phyloP scores from a whole-genome alignment of 2,888 invertebrate genomes.

The Rapana venosa region DNA sequence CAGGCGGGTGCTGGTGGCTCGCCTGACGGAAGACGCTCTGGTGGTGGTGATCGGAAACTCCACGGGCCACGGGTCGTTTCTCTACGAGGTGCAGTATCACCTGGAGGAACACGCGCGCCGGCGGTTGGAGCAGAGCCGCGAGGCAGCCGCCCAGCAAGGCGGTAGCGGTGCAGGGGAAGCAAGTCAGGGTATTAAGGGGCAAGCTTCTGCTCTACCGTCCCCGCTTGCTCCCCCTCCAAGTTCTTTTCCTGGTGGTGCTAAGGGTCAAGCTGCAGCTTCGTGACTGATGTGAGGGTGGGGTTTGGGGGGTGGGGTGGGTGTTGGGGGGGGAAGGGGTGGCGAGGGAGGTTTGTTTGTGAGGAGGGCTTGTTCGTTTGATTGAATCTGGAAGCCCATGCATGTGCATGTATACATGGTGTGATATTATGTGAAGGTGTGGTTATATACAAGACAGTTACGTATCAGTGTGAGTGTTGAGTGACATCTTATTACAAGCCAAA shows the following conservation, averaged over 20 bases:
- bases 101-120: constrained; percentile 41
- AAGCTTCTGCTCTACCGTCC: not conserved
- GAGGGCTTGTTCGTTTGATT: not conserved
- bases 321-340: too few relatives aligned
- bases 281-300: constrained; percentile 1
- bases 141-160: not conserved
- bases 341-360: not conserved
- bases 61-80: constrained; percentile 48
- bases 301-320: too few relatives aligned
- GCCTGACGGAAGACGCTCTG: constrained; percentile 40
- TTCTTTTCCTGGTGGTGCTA: not conserved
- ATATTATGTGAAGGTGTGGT: not conserved
- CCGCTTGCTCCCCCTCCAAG: not conserved
- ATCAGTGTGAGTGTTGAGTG: too few relatives aligned
- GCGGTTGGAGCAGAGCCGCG: not conserved
- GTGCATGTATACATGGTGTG: not conserved
- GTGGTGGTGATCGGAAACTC: constrained; percentile 47
- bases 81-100: constrained; percentile 50
- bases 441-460: too few relatives aligned
- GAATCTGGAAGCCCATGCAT: not conserved
- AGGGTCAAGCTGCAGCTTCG: constrained; percentile 22
- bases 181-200: not conserved
- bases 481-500: too few relatives aligned
- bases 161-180: not conserved
- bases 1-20: constrained; percentile 46